These are phyloP conservation scores for Ichneumoninae sp. DNA, from an alignment of 2,888 invertebrate genomes.

Conservation along the genomic window DNA sequence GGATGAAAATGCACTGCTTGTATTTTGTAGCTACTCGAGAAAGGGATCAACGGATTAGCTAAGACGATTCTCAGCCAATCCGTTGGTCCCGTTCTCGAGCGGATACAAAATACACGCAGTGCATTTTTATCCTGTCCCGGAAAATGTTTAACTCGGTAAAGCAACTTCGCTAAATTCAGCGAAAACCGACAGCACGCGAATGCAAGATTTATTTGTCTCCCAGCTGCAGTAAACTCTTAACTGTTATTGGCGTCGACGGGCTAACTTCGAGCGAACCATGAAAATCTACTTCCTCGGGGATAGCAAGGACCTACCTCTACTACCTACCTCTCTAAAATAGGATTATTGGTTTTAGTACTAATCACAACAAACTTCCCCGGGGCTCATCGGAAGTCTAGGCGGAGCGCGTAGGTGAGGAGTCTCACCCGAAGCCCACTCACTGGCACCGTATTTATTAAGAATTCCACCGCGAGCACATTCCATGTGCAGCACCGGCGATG, in stretches of 20 bases:
- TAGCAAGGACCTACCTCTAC: background rate
- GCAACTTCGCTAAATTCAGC: background rate
- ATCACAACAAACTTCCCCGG: conserved; percentile 58
- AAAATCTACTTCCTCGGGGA: background rate
- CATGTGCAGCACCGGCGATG: conserved; percentile 44
- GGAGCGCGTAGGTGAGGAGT: conserved; percentile 53
- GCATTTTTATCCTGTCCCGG: background rate
- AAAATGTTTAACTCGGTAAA: background rate
- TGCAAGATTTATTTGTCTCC: conserved; percentile 38
- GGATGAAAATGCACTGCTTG: background rate
- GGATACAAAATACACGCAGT: too few species aligned
- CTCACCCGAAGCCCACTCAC: conserved; percentile 55
- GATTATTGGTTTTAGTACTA: conserved; percentile 53
- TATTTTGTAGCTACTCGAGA: too few species aligned
- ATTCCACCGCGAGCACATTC: conserved; percentile 41
- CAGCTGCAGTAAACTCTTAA: conserved; percentile 11
- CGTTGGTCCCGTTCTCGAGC: too few species aligned
- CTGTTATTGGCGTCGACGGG: conserved; percentile 28
- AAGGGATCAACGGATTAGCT: too few species aligned
- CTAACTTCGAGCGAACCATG: conserved; percentile 7
- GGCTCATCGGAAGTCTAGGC: conserved; percentile 46
- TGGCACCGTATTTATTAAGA: conserved; percentile 51
- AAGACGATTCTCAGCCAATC: background rate
- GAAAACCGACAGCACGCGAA: conserved; percentile 14
- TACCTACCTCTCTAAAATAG: conserved; percentile 41